phyloP scores from a whole-genome alignment of 2,797 vertebrate species.

The Coluber constrictor region DNA sequence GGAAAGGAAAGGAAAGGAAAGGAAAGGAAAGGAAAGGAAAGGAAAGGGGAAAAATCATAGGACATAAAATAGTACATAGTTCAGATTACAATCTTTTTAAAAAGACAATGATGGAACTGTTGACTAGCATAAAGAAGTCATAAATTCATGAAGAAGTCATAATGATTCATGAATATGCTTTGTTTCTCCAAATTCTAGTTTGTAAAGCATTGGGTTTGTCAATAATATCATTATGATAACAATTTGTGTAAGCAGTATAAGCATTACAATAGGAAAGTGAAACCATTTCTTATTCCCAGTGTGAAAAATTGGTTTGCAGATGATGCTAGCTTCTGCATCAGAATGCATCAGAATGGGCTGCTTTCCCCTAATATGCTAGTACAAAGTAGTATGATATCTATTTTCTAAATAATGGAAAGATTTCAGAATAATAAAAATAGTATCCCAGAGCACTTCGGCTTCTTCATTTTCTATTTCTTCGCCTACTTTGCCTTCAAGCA shows the following conservation, averaged over 20 bases:
- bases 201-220: not conserved
- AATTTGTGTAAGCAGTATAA: not conserved
- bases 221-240: not conserved
- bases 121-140: not conserved
- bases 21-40: not conserved
- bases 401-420: not conserved
- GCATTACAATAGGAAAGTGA: not conserved
- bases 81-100: not conserved
- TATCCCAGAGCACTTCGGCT: not conserved
- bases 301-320: not conserved
- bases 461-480: not conserved
- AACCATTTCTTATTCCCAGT: slow-evolving; percentile 3
- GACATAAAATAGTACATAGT: not conserved
- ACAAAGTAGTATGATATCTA: not conserved
- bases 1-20: no score
- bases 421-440: not conserved
- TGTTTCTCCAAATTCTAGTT: not conserved
- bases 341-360: not conserved
- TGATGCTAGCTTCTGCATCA: not conserved
- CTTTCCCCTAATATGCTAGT: not conserved
- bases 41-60: not conserved
- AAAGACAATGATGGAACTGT: not conserved
- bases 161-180: not conserved
- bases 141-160: not conserved
- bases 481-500: not conserved